A percentile compares a stretch with the other conserved stretches of the same genome.
These are phyloP conservation scores for Natator depressus DNA, from an alignment of 2,113 vertebrate species.

Conservation along the genomic window DNA sequence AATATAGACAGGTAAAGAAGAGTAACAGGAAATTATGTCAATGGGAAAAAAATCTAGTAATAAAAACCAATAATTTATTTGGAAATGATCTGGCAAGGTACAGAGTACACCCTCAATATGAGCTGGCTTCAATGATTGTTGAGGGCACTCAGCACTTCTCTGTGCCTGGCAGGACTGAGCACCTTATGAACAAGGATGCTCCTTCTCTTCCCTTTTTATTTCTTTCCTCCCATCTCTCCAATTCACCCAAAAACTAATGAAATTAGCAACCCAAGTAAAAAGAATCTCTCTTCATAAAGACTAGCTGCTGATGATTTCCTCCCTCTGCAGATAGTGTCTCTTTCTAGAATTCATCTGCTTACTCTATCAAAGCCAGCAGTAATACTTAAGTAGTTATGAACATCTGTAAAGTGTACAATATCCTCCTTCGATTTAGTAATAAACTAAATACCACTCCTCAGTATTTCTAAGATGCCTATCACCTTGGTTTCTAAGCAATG, in stretches of 20 bases:
- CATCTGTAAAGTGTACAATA: background rate
- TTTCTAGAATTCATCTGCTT: background rate
- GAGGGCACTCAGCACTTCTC: background rate
- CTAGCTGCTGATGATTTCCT: background rate
- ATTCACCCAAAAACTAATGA: background rate
- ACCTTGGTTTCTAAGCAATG: background rate
- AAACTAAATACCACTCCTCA: background rate
- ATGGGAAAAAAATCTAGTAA: background rate
- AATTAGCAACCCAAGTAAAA: background rate
- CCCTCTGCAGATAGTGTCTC: background rate
- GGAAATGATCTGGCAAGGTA: background rate
- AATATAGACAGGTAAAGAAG: background rate
- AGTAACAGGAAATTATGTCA: background rate
- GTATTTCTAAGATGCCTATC: background rate
- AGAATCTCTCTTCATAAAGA: background rate
- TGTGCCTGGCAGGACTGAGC: background rate
- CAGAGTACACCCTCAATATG: background rate
- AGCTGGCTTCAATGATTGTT: background rate
- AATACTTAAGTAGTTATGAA: background rate
- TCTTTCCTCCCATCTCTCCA: background rate
- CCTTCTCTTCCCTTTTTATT: background rate
- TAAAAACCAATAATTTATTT: background rate
- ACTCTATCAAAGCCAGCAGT: background rate
- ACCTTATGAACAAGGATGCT: background rate
- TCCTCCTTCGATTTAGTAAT: background rate